These are phyloP conservation scores for Odocoileus hemionus DNA, from an alignment of 2,113 vertebrate genomes.

Conservation along the genomic window DNA sequence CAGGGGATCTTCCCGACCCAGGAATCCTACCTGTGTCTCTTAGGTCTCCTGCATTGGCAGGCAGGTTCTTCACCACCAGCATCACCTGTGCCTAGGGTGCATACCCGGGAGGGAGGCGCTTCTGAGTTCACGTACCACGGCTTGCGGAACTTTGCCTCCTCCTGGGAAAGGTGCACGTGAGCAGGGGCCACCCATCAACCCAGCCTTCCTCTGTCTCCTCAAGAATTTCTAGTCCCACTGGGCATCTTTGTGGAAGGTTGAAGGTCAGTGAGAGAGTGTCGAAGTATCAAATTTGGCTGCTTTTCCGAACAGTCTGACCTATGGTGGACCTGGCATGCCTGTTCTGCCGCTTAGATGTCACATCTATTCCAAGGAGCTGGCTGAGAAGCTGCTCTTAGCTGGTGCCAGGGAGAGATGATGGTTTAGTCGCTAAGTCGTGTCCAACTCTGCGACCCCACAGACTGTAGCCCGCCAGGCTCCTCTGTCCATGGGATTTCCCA, in stretches of 20 bases:
- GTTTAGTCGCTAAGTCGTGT: not conserved
- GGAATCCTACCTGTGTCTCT: not conserved
- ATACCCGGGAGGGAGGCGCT: not conserved
- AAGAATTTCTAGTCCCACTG: rapidly evolving
- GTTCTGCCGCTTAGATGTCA: rapidly evolving
- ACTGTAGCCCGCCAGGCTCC: not conserved
- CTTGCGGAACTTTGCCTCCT: not conserved
- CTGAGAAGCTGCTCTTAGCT: not conserved
- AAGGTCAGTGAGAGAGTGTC: not conserved
- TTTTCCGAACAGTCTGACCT: not conserved
- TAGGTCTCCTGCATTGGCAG: not conserved
- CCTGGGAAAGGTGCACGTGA: not conserved
- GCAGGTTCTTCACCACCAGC: not conserved
- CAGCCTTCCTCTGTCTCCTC: too few relatives aligned
- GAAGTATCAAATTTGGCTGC: not conserved
- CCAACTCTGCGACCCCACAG: not conserved
- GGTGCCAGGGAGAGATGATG: not conserved
- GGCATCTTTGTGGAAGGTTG: not conserved
- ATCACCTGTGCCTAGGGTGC: not conserved
- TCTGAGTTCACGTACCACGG: rapidly evolving
- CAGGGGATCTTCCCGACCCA: not conserved
- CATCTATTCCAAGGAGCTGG: not conserved
- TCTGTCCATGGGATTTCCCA: not conserved
- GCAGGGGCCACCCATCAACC: not conserved
- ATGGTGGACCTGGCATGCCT: not conserved